These are phyloP conservation scores for Babyrousa celebensis DNA, from an alignment of 2,797 vertebrate species.

Conservation along the genomic window DNA sequence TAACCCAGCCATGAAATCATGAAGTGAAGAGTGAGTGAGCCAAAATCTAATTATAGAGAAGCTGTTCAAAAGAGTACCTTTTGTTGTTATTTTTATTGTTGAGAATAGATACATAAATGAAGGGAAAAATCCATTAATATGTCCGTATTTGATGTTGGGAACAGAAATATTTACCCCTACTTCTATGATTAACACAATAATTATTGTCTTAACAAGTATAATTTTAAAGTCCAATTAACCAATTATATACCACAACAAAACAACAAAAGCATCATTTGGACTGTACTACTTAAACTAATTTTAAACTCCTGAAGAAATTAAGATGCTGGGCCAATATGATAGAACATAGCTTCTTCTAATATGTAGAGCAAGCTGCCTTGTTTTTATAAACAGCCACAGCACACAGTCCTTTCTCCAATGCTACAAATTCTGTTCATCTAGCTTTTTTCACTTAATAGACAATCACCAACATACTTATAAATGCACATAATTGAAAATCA, in stretches of 20 bases:
- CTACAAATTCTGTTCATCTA: neutral
- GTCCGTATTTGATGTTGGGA: conserved; percentile 34
- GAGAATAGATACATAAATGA: conserved; percentile 35
- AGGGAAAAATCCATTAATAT: neutral
- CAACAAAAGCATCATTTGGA: conserved; percentile 18
- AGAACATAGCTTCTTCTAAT: conserved; percentile 2
- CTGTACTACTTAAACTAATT: conserved; percentile 57
- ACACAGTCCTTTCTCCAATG: neutral
- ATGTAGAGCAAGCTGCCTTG: neutral
- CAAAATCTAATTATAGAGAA: conserved; percentile 56
- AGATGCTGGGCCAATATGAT: neutral
- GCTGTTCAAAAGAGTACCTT: neutral
- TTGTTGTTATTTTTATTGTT: conserved; percentile 65
- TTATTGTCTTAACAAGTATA: conserved; percentile 74
- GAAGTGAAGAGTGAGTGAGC: conserved; percentile 41
- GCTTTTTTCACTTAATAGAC: neutral
- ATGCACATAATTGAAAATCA: neutral
- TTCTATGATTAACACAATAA: conserved; percentile 40
- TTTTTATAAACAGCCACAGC: neutral
- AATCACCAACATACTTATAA: neutral
- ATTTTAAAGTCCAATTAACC: conserved; percentile 60
- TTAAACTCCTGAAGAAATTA: conserved; percentile 27
- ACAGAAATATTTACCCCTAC: conserved; percentile 74
- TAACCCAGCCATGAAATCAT: conserved; percentile 5
- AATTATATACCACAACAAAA: conserved; percentile 62